Evolutionary conservation across 2,797 vertebrate species (phyloP), one percentile per base, ranked within the genome.

Genomic region (Microctenopoma stevenorrisi): DNA sequence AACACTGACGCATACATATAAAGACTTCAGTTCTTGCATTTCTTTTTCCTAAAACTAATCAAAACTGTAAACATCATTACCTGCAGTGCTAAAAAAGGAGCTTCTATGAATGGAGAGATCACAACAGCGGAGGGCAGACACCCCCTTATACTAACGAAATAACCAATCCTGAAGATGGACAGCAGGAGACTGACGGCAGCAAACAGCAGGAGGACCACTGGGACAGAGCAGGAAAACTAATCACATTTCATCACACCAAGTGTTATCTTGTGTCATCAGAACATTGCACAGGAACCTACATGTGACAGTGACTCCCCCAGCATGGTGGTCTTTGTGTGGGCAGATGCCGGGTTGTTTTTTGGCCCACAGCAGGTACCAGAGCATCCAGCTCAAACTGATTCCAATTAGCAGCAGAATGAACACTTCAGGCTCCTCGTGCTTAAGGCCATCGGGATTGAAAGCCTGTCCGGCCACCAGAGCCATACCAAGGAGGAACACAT

Each of bases 131-230:
- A 54, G 0, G 91, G 87, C 47, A 87, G 94, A 82, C 95, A 96
- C 1, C 86, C 68, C 37, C 52, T 64, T 77, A 93, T 88, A 22
- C 85, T 83, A 3, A 93, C 0, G 9, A 89, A 68, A 30, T 96
- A 96, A 2, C 95, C 95, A 0, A 94, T 88, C 48, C 88, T 93
- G 89, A 95, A 96, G 56, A 93, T 1, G 0, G 91, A 92, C 68
- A 97, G 92, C 76, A 95, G 87, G 67, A 96, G 1, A 28, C 94
- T 96, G 86, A 94, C 95, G 7, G 53, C 85, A 25, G 94, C 93
- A 0, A 98, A 97, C 13, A 97, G 83, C 70, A 95, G 4, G 35
- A 97, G 89, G 43, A 95, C 96, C 61, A 94, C 96, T 97, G 88
- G 42, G 26, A 16, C 38, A 16, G 42, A 18, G 25, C 6, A 40